These are phyloP conservation scores for Platyscapa corneri DNA, from an alignment of 1,140 invertebrate genomes.

Conservation along the genomic window DNA sequence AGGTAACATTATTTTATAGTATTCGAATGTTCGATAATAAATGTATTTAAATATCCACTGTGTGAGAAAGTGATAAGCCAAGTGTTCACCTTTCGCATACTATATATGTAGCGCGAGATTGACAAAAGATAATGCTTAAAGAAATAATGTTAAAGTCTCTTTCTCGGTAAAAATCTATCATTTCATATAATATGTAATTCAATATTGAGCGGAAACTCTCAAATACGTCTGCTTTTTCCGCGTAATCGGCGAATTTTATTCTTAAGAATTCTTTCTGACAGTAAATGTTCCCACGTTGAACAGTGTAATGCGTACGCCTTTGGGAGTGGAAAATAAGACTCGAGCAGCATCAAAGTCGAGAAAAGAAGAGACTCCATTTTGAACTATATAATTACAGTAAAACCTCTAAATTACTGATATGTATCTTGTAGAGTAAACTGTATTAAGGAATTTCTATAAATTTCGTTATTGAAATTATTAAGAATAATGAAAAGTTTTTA, in stretches of 20 bases:
- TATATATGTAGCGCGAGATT: neutral
- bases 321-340: neutral
- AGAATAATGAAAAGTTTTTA: no score
- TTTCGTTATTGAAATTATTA: no score
- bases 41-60: neutral
- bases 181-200: slow-evolving; percentile 1
- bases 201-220: slow-evolving; percentile 31
- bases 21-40: neutral
- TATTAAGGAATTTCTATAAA: no score
- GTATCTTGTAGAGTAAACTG: neutral
- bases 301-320: neutral
- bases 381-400: neutral
- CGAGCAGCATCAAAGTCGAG: neutral
- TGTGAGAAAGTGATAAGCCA: neutral
- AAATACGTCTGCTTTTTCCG: neutral
- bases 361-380: neutral
- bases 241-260: slow-evolving; percentile 6
- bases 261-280: neutral
- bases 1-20: neutral
- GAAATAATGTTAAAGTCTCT: neutral
- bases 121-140: neutral
- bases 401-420: neutral
- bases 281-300: neutral
- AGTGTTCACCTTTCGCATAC: neutral
- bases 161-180: neutral